Evolutionary conservation across 2,797 vertebrate species (phyloP).

Genomic region (Melanotaenia trifasciata): DNA sequence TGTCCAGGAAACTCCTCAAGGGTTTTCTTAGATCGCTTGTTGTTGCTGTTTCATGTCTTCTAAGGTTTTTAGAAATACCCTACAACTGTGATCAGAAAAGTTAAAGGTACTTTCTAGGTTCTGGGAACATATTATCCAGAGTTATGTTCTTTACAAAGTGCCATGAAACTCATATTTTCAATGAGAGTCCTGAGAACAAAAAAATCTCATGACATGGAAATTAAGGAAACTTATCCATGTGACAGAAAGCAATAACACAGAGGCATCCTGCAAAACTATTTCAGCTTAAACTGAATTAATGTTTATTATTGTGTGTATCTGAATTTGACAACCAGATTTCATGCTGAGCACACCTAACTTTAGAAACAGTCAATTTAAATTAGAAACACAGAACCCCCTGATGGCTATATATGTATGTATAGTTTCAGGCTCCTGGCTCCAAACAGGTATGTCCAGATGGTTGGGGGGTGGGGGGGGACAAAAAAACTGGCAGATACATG

Average conservation of each 20-base stretch:
- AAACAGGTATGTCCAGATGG: constrained; percentile 24
- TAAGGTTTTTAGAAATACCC: not conserved
- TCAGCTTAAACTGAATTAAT: not conserved
- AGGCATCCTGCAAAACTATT: not conserved
- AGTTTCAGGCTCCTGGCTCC: not conserved
- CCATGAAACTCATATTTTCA: not conserved
- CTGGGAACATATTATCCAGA: not conserved
- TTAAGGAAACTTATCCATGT: not conserved
- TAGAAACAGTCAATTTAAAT: not conserved
- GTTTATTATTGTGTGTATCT: not conserved
- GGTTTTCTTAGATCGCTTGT: not conserved
- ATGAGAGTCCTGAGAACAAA: not conserved
- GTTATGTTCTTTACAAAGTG: not conserved
- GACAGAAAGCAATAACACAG: not conserved
- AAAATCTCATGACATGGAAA: not conserved
- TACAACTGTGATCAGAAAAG: not conserved
- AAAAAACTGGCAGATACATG: constrained; percentile 18
- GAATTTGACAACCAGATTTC: not conserved
- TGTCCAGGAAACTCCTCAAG: constrained; percentile 32
- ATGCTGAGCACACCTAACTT: not conserved
- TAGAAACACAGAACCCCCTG: not conserved
- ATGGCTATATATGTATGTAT: not conserved
- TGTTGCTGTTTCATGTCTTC: not conserved
- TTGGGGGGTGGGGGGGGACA: not conserved
- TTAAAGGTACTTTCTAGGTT: not conserved